phyloP scores from a whole-genome alignment of 2,113 vertebrate genomes.

The Tetrao urogallus region DNA sequence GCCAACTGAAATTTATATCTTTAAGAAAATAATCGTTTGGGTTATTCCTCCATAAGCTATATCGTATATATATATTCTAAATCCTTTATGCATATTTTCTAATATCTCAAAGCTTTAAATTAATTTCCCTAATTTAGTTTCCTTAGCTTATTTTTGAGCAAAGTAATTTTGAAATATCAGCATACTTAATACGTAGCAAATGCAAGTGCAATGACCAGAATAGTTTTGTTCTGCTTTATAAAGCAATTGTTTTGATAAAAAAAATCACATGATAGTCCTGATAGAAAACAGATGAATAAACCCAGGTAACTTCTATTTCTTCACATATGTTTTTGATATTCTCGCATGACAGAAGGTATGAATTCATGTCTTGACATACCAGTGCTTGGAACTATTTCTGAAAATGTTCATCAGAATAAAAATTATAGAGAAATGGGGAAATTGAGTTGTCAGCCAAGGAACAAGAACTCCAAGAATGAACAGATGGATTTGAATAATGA shows the following conservation, averaged over 20 bases:
- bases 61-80: not conserved
- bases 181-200: not conserved
- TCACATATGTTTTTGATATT: conserved; percentile 64
- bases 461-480: conserved; percentile 84
- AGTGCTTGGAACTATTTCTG: conserved; percentile 75
- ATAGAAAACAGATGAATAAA: not conserved
- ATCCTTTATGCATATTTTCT: not conserved
- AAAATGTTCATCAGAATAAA: conserved; percentile 79
- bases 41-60: not conserved
- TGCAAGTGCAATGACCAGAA: not conserved
- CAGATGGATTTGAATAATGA: conserved; percentile 79
- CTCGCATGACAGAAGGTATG: conserved; percentile 67
- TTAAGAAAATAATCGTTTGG: not conserved
- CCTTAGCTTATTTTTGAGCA: not conserved
- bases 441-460: conserved; percentile 68
- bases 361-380: conserved; percentile 67
- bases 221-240: not conserved
- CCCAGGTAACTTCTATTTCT: conserved; percentile 48
- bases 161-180: not conserved
- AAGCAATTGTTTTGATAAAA: not conserved
- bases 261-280: not conserved
- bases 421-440: conserved; percentile 71
- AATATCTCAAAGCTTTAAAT: not conserved
- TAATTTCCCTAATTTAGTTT: not conserved
- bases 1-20: not conserved